These are phyloP conservation scores for Leistus spinibarbis DNA, from an alignment of 2,888 invertebrate species.

Conservation along the genomic window DNA sequence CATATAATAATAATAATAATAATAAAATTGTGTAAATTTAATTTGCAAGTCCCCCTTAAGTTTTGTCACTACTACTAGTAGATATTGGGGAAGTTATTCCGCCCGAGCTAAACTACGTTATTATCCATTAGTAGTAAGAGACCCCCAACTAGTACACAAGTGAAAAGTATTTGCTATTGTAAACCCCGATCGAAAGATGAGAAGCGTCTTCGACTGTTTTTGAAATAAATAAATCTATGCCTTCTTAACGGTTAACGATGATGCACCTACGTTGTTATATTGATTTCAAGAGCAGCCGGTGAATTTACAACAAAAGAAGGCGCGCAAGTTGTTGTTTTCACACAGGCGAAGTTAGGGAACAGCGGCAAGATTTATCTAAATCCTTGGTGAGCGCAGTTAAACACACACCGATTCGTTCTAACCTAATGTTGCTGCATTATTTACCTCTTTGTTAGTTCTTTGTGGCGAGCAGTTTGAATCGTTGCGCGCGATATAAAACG, in stretches of 20 bases:
- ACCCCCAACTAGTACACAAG: too few relatives aligned
- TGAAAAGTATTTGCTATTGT: too few relatives aligned
- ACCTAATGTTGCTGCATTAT: slow-evolving; percentile 34
- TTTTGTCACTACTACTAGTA: too few relatives aligned
- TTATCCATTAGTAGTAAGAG: too few relatives aligned
- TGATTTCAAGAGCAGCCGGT: slow-evolving; percentile 19
- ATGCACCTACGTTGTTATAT: slow-evolving; percentile 29
- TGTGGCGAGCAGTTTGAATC: slow-evolving; percentile 7
- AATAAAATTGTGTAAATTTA: too few relatives aligned
- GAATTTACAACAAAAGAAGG: slow-evolving; percentile 15
- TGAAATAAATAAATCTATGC: too few relatives aligned
- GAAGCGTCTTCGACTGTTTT: too few relatives aligned
- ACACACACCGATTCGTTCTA: slow-evolving; percentile 18
- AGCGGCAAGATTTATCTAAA: slow-evolving; percentile 24
- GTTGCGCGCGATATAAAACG: background rate
- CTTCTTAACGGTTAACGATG: slow-evolving; percentile 29
- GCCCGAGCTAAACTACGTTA: too few relatives aligned
- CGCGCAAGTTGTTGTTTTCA: background rate
- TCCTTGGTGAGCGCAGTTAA: slow-evolving; percentile 28
- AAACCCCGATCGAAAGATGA: too few relatives aligned
- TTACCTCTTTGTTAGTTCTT: slow-evolving; percentile 20
- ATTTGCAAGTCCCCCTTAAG: too few relatives aligned
- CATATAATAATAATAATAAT: too few relatives aligned
- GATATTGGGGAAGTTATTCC: too few relatives aligned
- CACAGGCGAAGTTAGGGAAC: background rate